Percentiles rank a stretch among this genome's conserved stretches.
Evolutionary conservation across 1,140 invertebrate genomes (phyloP).

Genomic region (Belonocnema kinseyi): DNA sequence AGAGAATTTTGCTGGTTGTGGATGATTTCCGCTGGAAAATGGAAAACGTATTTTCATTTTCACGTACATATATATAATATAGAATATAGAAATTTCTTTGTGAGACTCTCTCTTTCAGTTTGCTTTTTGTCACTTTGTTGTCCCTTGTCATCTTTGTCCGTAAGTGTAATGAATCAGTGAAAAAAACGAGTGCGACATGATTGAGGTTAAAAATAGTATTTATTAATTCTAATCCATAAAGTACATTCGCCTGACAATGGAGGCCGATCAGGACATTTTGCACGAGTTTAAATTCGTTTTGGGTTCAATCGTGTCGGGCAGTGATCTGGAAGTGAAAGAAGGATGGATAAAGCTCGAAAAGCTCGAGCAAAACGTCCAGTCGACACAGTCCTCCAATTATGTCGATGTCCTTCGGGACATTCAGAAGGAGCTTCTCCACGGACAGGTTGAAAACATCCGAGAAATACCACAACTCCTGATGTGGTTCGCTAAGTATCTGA

Average conservation of each 20-base stretch:
- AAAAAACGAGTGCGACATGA: not conserved
- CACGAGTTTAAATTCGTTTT: slow-evolving; percentile 5
- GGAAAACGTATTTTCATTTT: too few species aligned
- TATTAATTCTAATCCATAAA: not conserved
- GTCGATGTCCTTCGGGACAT: slow-evolving; percentile 38
- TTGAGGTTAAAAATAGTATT: slow-evolving; percentile 6
- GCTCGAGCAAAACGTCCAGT: slow-evolving; percentile 44
- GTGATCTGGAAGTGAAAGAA: not conserved
- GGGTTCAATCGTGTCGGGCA: slow-evolving; percentile 8
- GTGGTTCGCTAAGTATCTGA: slow-evolving; percentile 58
- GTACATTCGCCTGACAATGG: slow-evolving; percentile 17
- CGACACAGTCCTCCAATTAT: slow-evolving; percentile 38
- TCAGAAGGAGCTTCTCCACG: slow-evolving; percentile 33
- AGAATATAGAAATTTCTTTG: too few species aligned
- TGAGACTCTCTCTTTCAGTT: too few species aligned
- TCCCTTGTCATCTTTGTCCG: too few species aligned
- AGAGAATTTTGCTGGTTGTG: too few species aligned
- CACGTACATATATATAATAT: too few species aligned
- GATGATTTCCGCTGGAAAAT: too few species aligned
- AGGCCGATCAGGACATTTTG: not conserved
- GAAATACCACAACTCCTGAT: slow-evolving; percentile 55
- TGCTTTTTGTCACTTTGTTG: too few species aligned
- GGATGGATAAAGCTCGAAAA: slow-evolving; percentile 55
- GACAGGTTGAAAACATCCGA: slow-evolving; percentile 50
- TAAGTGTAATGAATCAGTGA: too few species aligned